Evolutionary conservation across 2,797 vertebrate genomes (phyloP), one percentile per base, ranked within the genome.

Genomic region (Acrossocheilus wenchowensis): DNA sequence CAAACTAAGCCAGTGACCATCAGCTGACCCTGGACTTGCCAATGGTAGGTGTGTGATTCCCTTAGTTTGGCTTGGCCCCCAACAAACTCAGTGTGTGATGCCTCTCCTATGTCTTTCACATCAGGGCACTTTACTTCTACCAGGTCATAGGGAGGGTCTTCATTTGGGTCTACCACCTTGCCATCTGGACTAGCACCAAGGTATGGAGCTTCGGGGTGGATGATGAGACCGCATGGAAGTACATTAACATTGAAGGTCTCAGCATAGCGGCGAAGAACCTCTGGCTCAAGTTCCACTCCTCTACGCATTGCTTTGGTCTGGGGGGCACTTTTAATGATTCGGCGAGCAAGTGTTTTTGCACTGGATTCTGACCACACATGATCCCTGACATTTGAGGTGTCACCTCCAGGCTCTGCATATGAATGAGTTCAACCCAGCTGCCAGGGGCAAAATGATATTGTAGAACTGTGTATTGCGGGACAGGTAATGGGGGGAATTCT

Each of bases 271-370:
- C n/a, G 30, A 15, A 57, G 26, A 12, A 62, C 77, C 14, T 39
- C 12, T 79, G 52, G 77, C 30, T 60, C 54, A 60, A 10, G 19
- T n/a, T 60, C 9, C 21, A 54, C 2, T 21, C 54, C 54, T 79
- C 77, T 23, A 62, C 17, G 21, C 77, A 79, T 79, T 79, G 77
- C 26, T 30, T 54, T 34, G 15, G 77, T 79, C 45, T 79, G 77
- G 14, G 50, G 34, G n/a, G 21, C 60, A 26, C 60, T n/a, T 64
- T 64, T 64, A 64, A 64, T 64, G n/a, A 64, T 26, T 10, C 11
- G n/a, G 11, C 60, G n/a, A 64, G 60, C 11, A 12, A 64, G 60
- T n/a, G n/a, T 64, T 4, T 26, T 5, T 11, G 23, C 57, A 62
- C 23, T 62, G 2, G 57, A 30, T 30, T 30, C 30, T 30, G 30